Evolutionary conservation across 2,888 invertebrate species (phyloP), one percentile per base, ranked within the genome.

Genomic region (Petrolisthes cinctipes): DNA sequence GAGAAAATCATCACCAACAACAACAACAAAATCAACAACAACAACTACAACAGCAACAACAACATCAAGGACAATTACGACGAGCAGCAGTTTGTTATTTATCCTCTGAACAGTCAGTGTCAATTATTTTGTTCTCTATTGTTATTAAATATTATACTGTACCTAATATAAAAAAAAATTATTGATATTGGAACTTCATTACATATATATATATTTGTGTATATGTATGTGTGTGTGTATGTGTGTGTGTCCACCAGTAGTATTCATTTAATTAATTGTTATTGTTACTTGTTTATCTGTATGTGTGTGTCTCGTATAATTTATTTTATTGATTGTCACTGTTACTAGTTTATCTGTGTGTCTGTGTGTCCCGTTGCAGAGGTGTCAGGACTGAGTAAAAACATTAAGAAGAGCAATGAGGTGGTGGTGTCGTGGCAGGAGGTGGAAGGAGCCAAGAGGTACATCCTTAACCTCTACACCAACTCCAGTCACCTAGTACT

Each of bases 401-500:
- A 0, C 6, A n/a, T 79, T 4, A 79, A 4, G 79, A 54, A 53
- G 23, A 56, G 54, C 14, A 56, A n/a, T 37, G 61, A 80, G 61
- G 80, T 80, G 61, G 80, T 20, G 0, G 80, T 80, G 9, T 7
- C 5, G 80, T 80, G 80, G 80, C 6, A 56, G 6, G 6, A 57
- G 20, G 80, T 80, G 23, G 61, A 80, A 11, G n/a, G 9, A 6
- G 80, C 80, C 61, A n/a, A 80, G 20, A 20, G 4, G 2, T 80
- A 80, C 80, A 57, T 6, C 20, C 7, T 80, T 11, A 80, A 37
- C 14, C 80, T 80, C 20, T 80, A 80, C 61, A 11, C 53, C 4
- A 23, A 80, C 80, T 20, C 2, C 23, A 57, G 1, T n/a, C 80
- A 57, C 61, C 20, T 61, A 4, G 14, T 20, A 11, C 6, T 80